phyloP scores from a whole-genome alignment of 2,797 vertebrate species.

The Arctocebus calabarensis region DNA sequence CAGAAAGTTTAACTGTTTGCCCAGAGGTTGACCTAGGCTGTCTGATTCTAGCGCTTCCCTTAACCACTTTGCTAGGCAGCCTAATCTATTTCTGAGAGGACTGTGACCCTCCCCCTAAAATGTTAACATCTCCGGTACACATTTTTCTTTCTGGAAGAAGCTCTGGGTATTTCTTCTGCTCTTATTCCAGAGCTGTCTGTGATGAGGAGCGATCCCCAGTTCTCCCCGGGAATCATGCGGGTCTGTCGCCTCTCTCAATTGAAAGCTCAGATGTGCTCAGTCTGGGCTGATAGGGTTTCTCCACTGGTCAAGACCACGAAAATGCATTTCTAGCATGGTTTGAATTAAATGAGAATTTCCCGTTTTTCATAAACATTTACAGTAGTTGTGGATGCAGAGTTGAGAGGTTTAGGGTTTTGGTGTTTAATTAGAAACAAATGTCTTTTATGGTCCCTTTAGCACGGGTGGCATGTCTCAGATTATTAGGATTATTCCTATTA shows the following conservation, averaged over 20 bases:
- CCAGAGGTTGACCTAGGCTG: background rate
- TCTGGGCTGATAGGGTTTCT: conserved; percentile 81
- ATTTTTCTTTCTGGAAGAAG: background rate
- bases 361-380: conserved; percentile 86
- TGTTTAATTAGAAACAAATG: conserved; percentile 84
- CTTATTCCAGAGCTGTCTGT: background rate
- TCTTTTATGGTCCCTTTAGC: conserved; percentile 73
- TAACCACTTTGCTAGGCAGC: background rate
- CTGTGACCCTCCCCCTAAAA: background rate
- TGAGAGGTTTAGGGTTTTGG: conserved; percentile 84
- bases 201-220: background rate
- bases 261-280: conserved; percentile 81
- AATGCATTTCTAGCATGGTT: conserved; percentile 85
- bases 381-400: conserved; percentile 85
- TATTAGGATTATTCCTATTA: conserved; percentile 69
- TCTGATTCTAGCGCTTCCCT: background rate
- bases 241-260: conserved; percentile 72
- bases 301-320: conserved; percentile 79
- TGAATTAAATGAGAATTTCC: conserved; percentile 87
- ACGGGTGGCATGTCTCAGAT: conserved; percentile 63
- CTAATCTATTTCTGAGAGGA: background rate
- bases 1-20: background rate
- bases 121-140: background rate
- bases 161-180: background rate
- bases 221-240: conserved; percentile 66